Percentiles rank a stretch among this genome's conserved stretches.
Evolutionary conservation across 2,888 invertebrate species (phyloP).

Genomic region (Phortica magna): DNA sequence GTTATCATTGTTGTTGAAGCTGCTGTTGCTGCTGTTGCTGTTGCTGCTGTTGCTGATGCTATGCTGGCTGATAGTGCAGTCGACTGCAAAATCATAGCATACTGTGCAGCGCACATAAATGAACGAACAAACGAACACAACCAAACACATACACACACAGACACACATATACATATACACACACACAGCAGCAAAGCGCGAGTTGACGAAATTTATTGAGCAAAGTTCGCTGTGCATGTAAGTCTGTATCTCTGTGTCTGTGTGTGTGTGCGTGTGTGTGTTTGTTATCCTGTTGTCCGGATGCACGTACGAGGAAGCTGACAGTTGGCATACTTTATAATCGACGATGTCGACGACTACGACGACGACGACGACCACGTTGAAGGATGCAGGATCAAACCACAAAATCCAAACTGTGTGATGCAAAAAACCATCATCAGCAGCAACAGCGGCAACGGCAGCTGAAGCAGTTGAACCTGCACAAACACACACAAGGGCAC

Average conservation of each 20-base stretch:
- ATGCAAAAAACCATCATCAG: slow-evolving; percentile 57
- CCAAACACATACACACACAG: too few species aligned
- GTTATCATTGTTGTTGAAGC: slow-evolving; percentile 40
- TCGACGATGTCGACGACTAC: slow-evolving; percentile 57
- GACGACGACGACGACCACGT: slow-evolving; percentile 43
- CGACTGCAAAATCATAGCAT: slow-evolving; percentile 50
- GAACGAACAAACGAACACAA: too few species aligned
- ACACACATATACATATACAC: not conserved
- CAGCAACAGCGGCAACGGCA: not conserved
- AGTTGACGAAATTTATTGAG: slow-evolving; percentile 64
- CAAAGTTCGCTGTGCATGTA: slow-evolving; percentile 61
- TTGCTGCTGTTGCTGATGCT: slow-evolving; percentile 18
- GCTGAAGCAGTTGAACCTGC: slow-evolving; percentile 25
- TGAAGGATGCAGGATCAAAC: slow-evolving; percentile 73
- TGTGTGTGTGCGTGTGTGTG: slow-evolving; percentile 31
- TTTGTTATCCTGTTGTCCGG: slow-evolving; percentile 36
- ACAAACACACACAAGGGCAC: slow-evolving; percentile 10
- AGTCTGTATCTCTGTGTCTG: slow-evolving; percentile 1
- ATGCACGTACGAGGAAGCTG: slow-evolving; percentile 57
- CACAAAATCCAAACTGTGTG: slow-evolving; percentile 71
- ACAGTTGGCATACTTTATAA: slow-evolving; percentile 74
- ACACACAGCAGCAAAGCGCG: not conserved
- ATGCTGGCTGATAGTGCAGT: slow-evolving; percentile 17
- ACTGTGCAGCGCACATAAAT: slow-evolving; percentile 55
- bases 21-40: slow-evolving; percentile 6